These are phyloP conservation scores for Mungos mungo DNA, from an alignment of 2,113 vertebrate species.

Conservation along the genomic window DNA sequence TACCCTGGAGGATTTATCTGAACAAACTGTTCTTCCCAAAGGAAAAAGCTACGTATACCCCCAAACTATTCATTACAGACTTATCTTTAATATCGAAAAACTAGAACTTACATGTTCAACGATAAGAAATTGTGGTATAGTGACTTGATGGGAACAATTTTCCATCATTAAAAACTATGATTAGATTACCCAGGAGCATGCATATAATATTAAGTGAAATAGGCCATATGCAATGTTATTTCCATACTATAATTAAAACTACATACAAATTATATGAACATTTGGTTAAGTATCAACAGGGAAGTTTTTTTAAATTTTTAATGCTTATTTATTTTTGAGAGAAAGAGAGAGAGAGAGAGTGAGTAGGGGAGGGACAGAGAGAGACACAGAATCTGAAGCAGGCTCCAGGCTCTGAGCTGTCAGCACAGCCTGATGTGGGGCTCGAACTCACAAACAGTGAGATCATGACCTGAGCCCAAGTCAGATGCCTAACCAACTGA, in stretches of 20 bases:
- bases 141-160: neutral
- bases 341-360: too few relatives aligned
- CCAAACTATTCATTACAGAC: neutral
- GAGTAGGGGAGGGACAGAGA: neutral
- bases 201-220: neutral
- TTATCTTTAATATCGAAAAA: neutral
- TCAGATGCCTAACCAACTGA: neutral
- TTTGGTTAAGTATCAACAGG: neutral
- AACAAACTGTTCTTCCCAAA: neutral
- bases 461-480: neutral
- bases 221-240: neutral
- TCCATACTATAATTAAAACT: neutral
- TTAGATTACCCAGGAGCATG: neutral
- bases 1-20: neutral
- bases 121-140: neutral
- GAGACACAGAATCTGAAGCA: neutral
- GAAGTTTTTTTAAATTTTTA: neutral
- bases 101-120: neutral
- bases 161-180: neutral
- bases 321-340: too few relatives aligned
- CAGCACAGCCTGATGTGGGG: neutral
- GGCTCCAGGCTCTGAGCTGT: neutral
- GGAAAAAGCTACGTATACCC: neutral
- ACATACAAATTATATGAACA: neutral
- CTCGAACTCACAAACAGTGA: neutral